A percentile compares a stretch with the other conserved stretches of the same genome.
Conservation (phyloP, 92 coral and sea anemone species). For the Heliopora coerulea region DNA sequence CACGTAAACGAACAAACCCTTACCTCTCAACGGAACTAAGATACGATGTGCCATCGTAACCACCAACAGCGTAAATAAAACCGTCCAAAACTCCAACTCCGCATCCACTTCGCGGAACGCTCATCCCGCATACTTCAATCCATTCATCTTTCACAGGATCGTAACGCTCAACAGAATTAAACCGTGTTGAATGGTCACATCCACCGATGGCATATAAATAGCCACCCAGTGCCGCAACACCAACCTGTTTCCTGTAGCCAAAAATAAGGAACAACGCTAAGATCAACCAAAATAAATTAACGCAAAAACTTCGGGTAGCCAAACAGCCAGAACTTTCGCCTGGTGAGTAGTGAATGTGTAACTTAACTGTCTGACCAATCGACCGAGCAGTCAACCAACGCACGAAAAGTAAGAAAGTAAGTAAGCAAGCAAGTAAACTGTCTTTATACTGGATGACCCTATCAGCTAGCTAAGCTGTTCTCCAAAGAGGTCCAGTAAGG, state of each 20-base stretch:
- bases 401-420: no score
- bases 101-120: constrained; percentile 98
- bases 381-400: no score
- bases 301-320: no score
- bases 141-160: constrained; percentile 85
- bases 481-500: no score
- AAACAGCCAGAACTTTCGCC: no score
- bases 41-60: constrained; percentile 95
- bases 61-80: constrained; percentile 91
- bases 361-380: no score
- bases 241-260: constrained; percentile 84
- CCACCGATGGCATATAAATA: constrained; percentile 95
- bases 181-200: constrained; percentile 91
- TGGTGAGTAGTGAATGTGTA: no score
- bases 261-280: no score
- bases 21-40: constrained; percentile 97
- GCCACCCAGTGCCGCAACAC: constrained; percentile 89
- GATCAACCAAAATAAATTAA: no score
- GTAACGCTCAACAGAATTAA: constrained; percentile 89
- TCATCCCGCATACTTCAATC: constrained; percentile 87
- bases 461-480: no score
- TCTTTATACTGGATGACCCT: no score
- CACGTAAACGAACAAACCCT: background rate
- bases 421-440: no score
- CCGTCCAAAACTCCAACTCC: constrained; percentile 98